Conservation (phyloP, 2,888 invertebrate species). For the Drosophila anomelani region DNA sequence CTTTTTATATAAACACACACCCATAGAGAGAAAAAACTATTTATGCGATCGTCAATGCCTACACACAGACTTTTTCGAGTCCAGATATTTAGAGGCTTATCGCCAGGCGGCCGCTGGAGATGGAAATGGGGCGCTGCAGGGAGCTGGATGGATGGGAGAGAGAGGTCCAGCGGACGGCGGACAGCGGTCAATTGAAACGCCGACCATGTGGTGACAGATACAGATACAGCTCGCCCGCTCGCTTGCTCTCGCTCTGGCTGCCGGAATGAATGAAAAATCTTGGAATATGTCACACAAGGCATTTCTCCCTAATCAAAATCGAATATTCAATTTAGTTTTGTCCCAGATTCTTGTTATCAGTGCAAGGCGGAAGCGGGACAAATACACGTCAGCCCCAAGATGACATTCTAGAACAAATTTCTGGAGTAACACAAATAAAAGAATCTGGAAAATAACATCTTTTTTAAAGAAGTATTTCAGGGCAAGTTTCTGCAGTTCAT, state of each 20-base stretch:
- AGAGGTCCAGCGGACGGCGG: conserved; percentile 11
- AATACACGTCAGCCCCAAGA: conserved; percentile 66
- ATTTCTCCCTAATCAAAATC: conserved; percentile 70
- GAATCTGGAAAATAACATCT: not conserved
- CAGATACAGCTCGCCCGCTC: conserved; percentile 30
- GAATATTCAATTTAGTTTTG: conserved; percentile 62
- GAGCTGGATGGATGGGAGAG: not conserved
- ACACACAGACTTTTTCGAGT: conserved; percentile 31
- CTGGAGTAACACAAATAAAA: not conserved
- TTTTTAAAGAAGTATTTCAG: not conserved
- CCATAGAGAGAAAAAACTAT: conserved; percentile 3
- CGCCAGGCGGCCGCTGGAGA: conserved; percentile 45
- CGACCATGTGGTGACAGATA: conserved; percentile 42
- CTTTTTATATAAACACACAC: conserved; percentile 35
- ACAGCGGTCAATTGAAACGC: conserved; percentile 45
- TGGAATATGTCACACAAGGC: conserved; percentile 34
- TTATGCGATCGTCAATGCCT: conserved; percentile 9
- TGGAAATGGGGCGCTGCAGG: conserved; percentile 20
- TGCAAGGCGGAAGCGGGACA: conserved; percentile 63
- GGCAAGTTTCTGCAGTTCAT: not conserved
- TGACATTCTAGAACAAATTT: conserved; percentile 6
- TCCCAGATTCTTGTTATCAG: conserved; percentile 70
- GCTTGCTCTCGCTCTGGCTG: not conserved
- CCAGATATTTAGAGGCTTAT: conserved; percentile 62
- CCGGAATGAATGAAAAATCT: conserved; percentile 21